Percentiles rank a stretch among this genome's conserved stretches.
Conservation (phyloP, 2,113 vertebrate species). For the Mugil cephalus region DNA sequence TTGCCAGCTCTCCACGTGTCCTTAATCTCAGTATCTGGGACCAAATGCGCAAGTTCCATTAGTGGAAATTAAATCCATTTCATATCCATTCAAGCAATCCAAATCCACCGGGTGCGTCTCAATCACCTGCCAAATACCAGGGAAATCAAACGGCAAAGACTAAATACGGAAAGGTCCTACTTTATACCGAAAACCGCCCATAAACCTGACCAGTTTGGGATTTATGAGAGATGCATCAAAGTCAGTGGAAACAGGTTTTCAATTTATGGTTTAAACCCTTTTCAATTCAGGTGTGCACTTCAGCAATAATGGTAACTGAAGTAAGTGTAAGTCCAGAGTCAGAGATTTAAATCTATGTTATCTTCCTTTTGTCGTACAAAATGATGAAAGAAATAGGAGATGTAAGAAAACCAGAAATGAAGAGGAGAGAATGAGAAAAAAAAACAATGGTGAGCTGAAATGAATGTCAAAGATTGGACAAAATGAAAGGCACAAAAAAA, state of each 20-base stretch:
- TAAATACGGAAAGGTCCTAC: background rate
- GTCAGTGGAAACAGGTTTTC: background rate
- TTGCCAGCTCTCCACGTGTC: conserved; percentile 25
- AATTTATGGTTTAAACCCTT: background rate
- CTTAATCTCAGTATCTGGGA: conserved; percentile 46
- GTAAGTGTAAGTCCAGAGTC: background rate
- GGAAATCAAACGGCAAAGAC: conserved; percentile 34
- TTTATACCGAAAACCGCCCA: background rate
- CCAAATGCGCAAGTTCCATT: conserved; percentile 27
- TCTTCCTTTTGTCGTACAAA: background rate
- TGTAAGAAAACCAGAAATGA: no score
- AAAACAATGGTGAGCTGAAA: background rate
- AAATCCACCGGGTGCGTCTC: conserved; percentile 26
- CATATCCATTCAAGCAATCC: conserved; percentile 18
- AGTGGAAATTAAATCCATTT: conserved; percentile 53
- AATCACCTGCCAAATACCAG: conserved; percentile 27
- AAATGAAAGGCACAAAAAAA: conserved; percentile 1
- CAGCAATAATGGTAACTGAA: background rate
- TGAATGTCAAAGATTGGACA: background rate
- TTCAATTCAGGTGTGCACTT: background rate
- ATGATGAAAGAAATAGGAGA: background rate
- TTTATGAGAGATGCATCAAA: background rate
- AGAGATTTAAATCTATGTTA: background rate
- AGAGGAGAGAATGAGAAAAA: background rate
- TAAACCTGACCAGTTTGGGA: background rate